Conservation (phyloP, 2,113 vertebrate genomes). For the Garra rufa region DNA sequence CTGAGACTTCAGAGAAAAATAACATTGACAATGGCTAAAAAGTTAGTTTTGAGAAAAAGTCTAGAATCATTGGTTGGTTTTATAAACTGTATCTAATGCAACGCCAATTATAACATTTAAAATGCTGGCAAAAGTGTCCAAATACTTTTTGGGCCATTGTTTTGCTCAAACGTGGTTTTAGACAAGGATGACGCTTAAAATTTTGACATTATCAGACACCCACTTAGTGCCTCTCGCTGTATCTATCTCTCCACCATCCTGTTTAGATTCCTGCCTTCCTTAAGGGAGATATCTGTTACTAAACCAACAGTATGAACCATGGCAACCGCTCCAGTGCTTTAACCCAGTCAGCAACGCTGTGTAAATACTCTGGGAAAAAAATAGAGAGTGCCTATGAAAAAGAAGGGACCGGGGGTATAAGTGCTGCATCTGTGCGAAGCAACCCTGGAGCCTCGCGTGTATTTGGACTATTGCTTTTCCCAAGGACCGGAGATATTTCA, state of each 20-base stretch:
- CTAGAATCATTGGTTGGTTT: not conserved
- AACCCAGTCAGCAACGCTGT: slow-evolving; percentile 18
- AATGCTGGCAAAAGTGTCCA: not conserved
- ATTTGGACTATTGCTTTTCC: slow-evolving; percentile 38
- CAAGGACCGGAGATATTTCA: slow-evolving; percentile 52
- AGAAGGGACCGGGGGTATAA: not conserved
- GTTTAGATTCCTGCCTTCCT: slow-evolving; percentile 62
- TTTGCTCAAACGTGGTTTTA: not conserved
- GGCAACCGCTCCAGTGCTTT: slow-evolving; percentile 29
- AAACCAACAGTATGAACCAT: slow-evolving; percentile 50
- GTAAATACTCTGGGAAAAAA: slow-evolving; percentile 49
- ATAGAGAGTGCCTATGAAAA: not conserved
- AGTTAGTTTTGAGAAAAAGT: not conserved
- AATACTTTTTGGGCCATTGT: not conserved
- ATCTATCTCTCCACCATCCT: slow-evolving; percentile 40
- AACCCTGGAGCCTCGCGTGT: not conserved
- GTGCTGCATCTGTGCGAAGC: slow-evolving; percentile 22
- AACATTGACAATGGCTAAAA: not conserved
- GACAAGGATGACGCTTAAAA: not conserved
- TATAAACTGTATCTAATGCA: not conserved
- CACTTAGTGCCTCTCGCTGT: slow-evolving; percentile 4
- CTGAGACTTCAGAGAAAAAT: not conserved
- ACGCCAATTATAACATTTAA: not conserved
- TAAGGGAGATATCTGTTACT: slow-evolving; percentile 55
- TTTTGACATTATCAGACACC: slow-evolving; percentile 52